A percentile compares a stretch with the other conserved stretches of the same genome.
phyloP scores from a whole-genome alignment of 2,797 vertebrate species.

The Helarctos malayanus region DNA sequence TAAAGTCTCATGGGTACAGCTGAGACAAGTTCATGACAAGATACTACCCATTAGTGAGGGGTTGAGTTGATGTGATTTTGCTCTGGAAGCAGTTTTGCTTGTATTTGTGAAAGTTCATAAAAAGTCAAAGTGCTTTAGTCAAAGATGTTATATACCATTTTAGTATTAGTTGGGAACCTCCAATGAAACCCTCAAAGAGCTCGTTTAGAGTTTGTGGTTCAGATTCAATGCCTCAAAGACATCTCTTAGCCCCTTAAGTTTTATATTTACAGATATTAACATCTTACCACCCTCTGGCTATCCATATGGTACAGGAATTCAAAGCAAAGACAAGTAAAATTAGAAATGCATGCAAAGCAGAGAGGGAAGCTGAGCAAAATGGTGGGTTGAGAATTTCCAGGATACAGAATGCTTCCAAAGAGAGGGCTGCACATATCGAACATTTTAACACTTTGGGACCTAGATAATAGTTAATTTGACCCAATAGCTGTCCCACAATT shows the following conservation, averaged over 20 bases:
- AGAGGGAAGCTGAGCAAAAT: background rate
- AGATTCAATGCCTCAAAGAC: background rate
- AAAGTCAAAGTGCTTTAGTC: background rate
- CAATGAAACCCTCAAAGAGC: background rate
- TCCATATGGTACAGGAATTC: background rate
- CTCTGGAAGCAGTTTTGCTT: background rate
- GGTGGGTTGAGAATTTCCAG: too few relatives aligned
- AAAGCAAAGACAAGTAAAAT: slow-evolving; percentile 12
- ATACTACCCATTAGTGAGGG: background rate
- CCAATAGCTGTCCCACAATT: background rate
- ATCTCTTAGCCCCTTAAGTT: background rate
- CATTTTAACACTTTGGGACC: background rate
- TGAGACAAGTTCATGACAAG: background rate
- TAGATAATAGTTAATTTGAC: background rate
- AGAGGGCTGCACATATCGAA: background rate
- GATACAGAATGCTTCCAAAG: background rate
- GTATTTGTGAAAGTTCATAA: background rate
- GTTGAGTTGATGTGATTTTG: background rate
- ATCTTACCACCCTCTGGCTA: background rate
- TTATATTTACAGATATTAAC: slow-evolving; percentile 22
- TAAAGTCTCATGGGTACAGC: background rate
- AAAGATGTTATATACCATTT: background rate
- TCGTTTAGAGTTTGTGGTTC: background rate
- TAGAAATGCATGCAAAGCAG: background rate
- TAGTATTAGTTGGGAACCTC: background rate